Evolutionary conservation across 1,140 invertebrate genomes (phyloP), one percentile per base, ranked within the genome.

Genomic region (Calycopis cecrops): DNA sequence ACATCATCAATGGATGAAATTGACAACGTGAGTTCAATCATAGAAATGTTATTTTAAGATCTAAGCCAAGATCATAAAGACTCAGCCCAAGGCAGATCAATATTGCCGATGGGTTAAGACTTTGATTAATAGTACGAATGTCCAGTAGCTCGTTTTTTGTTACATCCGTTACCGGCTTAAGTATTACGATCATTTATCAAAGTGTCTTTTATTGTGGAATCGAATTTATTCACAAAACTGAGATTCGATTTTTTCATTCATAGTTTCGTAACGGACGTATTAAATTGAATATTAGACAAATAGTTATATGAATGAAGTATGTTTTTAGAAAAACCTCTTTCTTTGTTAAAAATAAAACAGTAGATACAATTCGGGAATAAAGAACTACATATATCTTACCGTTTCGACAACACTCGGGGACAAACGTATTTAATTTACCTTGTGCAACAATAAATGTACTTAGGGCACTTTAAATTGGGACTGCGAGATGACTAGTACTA

Each of bases 171-270:
- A 40, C 62, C 72, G 64, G 61, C 59, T 69, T 70, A 73, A 74
- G 66, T 68, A 67, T 71, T 70, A 63, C 69, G 71, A 77, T 69
- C 74, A 80, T 83, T 79, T 75, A 74, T 83, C 77, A 78, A 70
- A 67, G 65, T 60, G 71, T 79, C 71, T 71, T 67, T 71, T 75
- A 76, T 28, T 28, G 21, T 78, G 57, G 62, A 68, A 82, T 76
- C 66, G 71, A 71, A 79, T 75, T 63, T 69, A 74, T 72, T 79
- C 73, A 73, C 73, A 78, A 44, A 44, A 44, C 14, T 44, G 40
- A 16, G 40, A 73, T 78, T 82, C 76, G 71, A 78, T 79, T 68
- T 65, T 68, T 66, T 73, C 73, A 63, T 40, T 53, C 28, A 33
- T 28, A 9, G 18, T 33, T 35, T 14, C 16, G 16, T 34, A 18